phyloP scores from a whole-genome alignment of 2,888 invertebrate species.

The Seladonia tumulorum region DNA sequence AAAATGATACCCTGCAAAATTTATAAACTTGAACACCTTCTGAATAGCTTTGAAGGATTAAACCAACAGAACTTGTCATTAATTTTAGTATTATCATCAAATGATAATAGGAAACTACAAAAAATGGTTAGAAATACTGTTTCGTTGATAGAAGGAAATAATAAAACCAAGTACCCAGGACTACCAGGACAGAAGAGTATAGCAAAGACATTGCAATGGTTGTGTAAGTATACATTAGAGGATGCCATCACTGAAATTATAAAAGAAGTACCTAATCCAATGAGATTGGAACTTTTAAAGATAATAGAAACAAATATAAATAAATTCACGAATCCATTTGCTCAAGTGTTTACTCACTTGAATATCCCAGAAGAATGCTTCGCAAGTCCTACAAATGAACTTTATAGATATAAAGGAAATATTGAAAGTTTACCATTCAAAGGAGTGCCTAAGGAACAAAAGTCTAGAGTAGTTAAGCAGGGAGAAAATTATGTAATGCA shows the following conservation, averaged over 20 bases:
- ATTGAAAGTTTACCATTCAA: slow-evolving; percentile 56
- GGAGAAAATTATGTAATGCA: slow-evolving; percentile 54
- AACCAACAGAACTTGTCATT: not conserved
- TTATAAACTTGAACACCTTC: slow-evolving; percentile 89
- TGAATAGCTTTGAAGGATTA: slow-evolving; percentile 71
- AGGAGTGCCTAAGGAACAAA: slow-evolving; percentile 22
- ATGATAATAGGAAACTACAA: not conserved
- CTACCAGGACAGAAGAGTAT: slow-evolving; percentile 86
- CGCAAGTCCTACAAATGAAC: slow-evolving; percentile 70
- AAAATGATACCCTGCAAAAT: slow-evolving; percentile 88
- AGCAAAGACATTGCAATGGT: slow-evolving; percentile 91
- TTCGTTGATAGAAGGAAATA: not conserved
- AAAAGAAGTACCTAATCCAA: slow-evolving; percentile 86
- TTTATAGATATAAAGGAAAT: slow-evolving; percentile 73
- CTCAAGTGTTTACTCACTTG: not conserved
- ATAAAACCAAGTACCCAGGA: not conserved
- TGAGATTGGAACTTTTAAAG: slow-evolving; percentile 85
- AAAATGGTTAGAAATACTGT: not conserved
- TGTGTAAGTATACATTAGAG: slow-evolving; percentile 89
- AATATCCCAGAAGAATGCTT: not conserved
- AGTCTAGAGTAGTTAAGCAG: slow-evolving; percentile 63
- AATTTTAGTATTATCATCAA: not conserved
- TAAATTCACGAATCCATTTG: slow-evolving; percentile 86
- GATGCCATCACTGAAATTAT: slow-evolving; percentile 89
- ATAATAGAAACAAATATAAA: slow-evolving; percentile 87